These are phyloP conservation scores for Melipona quadrifasciata DNA, from an alignment of 1,140 invertebrate species.

Conservation along the genomic window DNA sequence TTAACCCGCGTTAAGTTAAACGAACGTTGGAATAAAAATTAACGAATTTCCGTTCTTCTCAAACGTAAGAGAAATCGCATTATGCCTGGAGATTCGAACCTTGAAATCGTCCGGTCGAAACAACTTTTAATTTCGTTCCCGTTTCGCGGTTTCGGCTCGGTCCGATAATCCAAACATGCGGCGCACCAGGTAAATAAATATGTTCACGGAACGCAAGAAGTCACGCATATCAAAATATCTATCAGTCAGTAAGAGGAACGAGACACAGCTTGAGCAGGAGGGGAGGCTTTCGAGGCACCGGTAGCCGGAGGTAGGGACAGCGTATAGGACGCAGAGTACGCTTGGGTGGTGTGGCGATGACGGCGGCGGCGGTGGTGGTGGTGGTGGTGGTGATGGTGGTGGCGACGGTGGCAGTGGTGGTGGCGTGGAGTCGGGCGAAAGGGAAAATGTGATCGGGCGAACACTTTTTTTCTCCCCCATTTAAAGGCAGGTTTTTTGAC, in stretches of 20 bases:
- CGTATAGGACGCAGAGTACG: conserved; percentile 19
- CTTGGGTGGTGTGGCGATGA: conserved; percentile 16
- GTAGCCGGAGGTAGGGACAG: conserved; percentile 34
- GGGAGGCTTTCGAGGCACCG: conserved; percentile 40
- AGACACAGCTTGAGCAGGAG: conserved; percentile 29
- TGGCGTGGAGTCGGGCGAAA: conserved; percentile 74
- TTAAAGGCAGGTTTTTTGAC: conserved; percentile 76
- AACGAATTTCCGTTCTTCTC: no score
- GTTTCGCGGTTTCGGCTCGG: background rate
- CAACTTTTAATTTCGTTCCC: background rate
- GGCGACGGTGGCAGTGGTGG: conserved; percentile 46
- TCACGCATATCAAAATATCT: conserved; percentile 46
- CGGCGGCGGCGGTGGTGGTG: conserved; percentile 21
- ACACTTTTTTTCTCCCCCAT: conserved; percentile 69
- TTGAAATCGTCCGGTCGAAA: no score
- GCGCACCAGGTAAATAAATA: background rate
- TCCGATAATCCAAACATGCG: background rate
- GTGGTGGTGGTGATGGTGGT: conserved; percentile 6
- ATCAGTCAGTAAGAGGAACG: conserved; percentile 50
- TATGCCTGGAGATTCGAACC: background rate
- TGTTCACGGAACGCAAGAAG: conserved; percentile 18
- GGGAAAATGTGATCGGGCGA: conserved; percentile 77
- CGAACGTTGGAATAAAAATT: no score
- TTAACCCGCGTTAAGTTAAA: no score
- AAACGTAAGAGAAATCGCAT: background rate